Conservation (phyloP, 2,888 invertebrate species). For the Torymus tubicola region DNA sequence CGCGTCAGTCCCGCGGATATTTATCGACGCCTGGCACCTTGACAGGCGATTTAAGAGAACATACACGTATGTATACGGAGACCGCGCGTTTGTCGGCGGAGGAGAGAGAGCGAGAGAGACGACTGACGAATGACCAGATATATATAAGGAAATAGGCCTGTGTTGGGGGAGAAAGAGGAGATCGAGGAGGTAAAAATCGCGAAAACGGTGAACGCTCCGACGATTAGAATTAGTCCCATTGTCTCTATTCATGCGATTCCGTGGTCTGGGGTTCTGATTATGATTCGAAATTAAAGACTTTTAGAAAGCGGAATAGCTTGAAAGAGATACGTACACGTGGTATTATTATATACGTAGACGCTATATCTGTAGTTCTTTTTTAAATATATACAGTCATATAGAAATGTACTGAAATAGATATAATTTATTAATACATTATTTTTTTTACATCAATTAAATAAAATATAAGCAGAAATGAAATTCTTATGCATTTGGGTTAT, state of each 20-base stretch:
- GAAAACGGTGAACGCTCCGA: constrained; percentile 19
- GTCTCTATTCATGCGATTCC: constrained; percentile 51
- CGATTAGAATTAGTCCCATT: constrained; percentile 57
- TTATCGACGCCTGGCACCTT: constrained; percentile 72
- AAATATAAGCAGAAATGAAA: no score
- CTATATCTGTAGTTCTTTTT: constrained; percentile 23
- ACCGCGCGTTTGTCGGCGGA: constrained; percentile 58
- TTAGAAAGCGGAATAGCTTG: neutral
- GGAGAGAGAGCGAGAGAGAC: constrained; percentile 62
- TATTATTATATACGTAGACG: neutral
- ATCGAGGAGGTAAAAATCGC: constrained; percentile 1
- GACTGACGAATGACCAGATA: constrained; percentile 68
- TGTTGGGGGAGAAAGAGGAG: neutral
- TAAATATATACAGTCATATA: no score
- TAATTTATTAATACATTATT: no score
- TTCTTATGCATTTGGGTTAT: no score
- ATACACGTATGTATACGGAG: constrained; percentile 58
- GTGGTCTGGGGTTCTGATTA: constrained; percentile 35
- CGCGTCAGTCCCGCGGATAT: constrained; percentile 63
- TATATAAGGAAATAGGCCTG: constrained; percentile 50
- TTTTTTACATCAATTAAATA: no score
- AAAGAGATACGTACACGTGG: neutral
- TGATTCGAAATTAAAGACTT: constrained; percentile 42
- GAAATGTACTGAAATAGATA: no score
- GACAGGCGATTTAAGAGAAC: constrained; percentile 63